Conservation (phyloP, 2,888 invertebrate genomes). For the Lymantria dispar region DNA sequence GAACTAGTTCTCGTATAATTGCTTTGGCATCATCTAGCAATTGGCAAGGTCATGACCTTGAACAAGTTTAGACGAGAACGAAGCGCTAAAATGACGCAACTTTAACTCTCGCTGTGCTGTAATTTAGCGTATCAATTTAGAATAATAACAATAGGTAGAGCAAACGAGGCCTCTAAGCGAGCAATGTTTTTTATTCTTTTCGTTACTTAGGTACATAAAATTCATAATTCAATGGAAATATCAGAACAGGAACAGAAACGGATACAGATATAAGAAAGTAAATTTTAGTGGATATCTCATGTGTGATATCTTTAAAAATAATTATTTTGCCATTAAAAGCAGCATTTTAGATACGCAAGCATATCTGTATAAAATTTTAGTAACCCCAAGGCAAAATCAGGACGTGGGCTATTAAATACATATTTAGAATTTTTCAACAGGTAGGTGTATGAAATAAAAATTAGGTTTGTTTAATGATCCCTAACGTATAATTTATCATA, state of each 20-base stretch:
- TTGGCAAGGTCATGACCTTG: constrained; percentile 52
- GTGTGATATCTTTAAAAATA: too few species aligned
- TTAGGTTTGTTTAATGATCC: constrained; percentile 48
- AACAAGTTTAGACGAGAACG: constrained; percentile 35
- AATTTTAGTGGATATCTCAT: too few species aligned
- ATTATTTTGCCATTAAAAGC: background rate
- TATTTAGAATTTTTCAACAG: constrained; percentile 46
- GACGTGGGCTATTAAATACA: constrained; percentile 46
- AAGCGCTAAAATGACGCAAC: constrained; percentile 16
- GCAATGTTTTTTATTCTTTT: too few species aligned
- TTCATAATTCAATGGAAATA: too few species aligned
- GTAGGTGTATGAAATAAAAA: constrained; percentile 41
- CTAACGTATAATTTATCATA: constrained; percentile 48
- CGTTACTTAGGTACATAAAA: too few species aligned
- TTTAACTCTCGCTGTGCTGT: background rate
- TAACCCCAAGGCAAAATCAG: constrained; percentile 45
- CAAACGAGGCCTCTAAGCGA: too few species aligned
- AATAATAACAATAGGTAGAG: too few species aligned
- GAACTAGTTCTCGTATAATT: constrained; percentile 52
- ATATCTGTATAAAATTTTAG: constrained; percentile 10
- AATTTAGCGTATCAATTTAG: background rate
- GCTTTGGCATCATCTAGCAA: constrained; percentile 37
- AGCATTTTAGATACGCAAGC: constrained; percentile 40
- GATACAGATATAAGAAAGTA: too few species aligned
- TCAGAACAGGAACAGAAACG: too few species aligned